A percentile compares a stretch with the other conserved stretches of the same genome.
Evolutionary conservation across 2,888 invertebrate genomes (phyloP).

Genomic region (Orthosia cruda): DNA sequence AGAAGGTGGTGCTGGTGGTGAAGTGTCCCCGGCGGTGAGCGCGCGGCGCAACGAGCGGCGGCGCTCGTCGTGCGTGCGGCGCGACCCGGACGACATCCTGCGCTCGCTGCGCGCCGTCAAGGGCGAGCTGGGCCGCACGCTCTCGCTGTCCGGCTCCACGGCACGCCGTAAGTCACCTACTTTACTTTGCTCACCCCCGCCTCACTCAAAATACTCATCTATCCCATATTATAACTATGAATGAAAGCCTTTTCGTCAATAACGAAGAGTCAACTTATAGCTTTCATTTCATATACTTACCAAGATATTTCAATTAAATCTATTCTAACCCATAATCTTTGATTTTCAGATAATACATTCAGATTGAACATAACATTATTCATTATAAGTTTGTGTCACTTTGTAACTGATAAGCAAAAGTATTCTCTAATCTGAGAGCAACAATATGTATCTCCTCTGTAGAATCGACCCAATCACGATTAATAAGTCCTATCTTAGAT

Average conservation of each 20-base stretch:
- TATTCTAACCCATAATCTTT: slow-evolving; percentile 28
- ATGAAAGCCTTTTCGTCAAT: slow-evolving; percentile 28
- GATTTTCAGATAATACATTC: slow-evolving; percentile 48
- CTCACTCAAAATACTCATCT: slow-evolving; percentile 32
- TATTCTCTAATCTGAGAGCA: not conserved
- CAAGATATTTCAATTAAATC: slow-evolving; percentile 6
- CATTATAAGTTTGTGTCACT: slow-evolving; percentile 40
- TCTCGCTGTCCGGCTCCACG: slow-evolving; percentile 94
- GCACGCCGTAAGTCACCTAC: slow-evolving; percentile 93
- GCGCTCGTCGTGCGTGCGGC: slow-evolving; percentile 95
- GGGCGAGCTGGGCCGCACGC: slow-evolving; percentile 96
- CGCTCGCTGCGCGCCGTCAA: slow-evolving; percentile 96
- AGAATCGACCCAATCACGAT: slow-evolving; percentile 50
- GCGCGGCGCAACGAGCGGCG: slow-evolving; percentile 93
- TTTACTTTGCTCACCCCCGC: slow-evolving; percentile 14
- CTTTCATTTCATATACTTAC: slow-evolving; percentile 5
- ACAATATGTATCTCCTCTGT: slow-evolving; percentile 43
- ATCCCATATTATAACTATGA: slow-evolving; percentile 12
- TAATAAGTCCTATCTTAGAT: slow-evolving; percentile 60
- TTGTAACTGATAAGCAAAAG: slow-evolving; percentile 22
- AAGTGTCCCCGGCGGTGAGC: slow-evolving; percentile 76
- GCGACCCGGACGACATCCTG: slow-evolving; percentile 96
- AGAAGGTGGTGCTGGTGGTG: slow-evolving; percentile 77
- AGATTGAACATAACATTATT: slow-evolving; percentile 42
- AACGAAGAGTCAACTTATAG: slow-evolving; percentile 12